Conservation (phyloP, 53 echinoderm and acorn worm genomes). For the Echinarachnius parma region DNA sequence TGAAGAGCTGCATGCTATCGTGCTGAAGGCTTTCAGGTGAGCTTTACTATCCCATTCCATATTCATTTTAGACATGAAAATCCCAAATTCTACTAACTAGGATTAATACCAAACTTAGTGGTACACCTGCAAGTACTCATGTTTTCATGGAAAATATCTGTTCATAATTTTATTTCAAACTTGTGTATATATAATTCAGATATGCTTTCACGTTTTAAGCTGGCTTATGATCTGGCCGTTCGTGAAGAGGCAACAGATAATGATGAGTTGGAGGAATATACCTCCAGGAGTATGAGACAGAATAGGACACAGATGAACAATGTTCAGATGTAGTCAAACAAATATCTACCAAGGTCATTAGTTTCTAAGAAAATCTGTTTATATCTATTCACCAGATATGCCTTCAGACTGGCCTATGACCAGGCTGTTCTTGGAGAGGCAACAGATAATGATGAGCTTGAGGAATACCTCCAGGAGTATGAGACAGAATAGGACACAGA, state of each 20-base stretch:
- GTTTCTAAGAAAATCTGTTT: too few relatives aligned
- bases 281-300: constrained; percentile 78
- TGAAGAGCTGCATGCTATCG: constrained; percentile 70
- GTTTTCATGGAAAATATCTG: too few relatives aligned
- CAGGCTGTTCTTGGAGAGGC: constrained; percentile 83
- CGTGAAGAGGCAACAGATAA: constrained; percentile 68
- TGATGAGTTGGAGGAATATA: constrained; percentile 77
- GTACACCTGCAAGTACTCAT: too few relatives aligned
- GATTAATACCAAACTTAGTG: too few relatives aligned
- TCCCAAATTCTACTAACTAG: too few relatives aligned
- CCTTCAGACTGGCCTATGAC: constrained; percentile 92
- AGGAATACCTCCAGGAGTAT: constrained; percentile 82
- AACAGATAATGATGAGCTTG: constrained; percentile 65
- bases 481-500: constrained; percentile 76
- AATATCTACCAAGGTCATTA: too few relatives aligned
- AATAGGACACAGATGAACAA: constrained; percentile 67
- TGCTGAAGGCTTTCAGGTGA: constrained; percentile 94
- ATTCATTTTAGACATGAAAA: too few relatives aligned
- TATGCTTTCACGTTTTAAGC: too few relatives aligned
- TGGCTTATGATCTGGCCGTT: constrained; percentile 86
- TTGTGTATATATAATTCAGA: too few relatives aligned
- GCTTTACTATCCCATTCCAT: too few relatives aligned
- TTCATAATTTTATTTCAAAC: too few relatives aligned
- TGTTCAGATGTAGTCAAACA: constrained; percentile 67
- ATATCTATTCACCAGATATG: too few relatives aligned